phyloP scores from a whole-genome alignment of 1,140 invertebrate genomes.

The Saccostrea echinata region DNA sequence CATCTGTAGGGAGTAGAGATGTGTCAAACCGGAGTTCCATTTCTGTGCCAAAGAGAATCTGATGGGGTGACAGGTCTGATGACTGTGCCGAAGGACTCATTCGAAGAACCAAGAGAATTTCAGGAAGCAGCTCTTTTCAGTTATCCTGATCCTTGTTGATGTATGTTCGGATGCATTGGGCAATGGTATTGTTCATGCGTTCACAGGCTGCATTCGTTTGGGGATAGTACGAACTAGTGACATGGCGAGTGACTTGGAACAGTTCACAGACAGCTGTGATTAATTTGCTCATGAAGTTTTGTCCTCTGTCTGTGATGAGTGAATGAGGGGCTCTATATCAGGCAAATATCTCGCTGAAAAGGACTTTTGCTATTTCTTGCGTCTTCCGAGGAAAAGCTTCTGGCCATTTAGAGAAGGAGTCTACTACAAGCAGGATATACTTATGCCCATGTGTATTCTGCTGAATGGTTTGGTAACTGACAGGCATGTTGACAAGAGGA shows the following conservation, averaged over 20 bases:
- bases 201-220: no score
- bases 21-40: no score
- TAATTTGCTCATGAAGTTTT: no score
- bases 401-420: slow-evolving; percentile 57
- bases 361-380: slow-evolving; percentile 59
- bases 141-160: no score
- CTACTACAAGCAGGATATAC: slow-evolving; percentile 59
- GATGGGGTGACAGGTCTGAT: no score
- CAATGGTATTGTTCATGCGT: slow-evolving; percentile 49
- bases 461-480: slow-evolving; percentile 55
- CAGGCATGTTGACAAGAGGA: slow-evolving; percentile 49
- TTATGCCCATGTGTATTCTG: no score
- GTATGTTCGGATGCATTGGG: slow-evolving; percentile 50
- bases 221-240: slow-evolving; percentile 58
- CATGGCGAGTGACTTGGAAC: slow-evolving; percentile 42
- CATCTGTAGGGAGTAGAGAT: slow-evolving; percentile 48
- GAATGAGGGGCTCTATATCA: slow-evolving; percentile 58
- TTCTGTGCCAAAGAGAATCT: no score
- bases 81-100: slow-evolving; percentile 50
- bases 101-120: slow-evolving; percentile 43
- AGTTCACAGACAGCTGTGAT: no score
- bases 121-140: no score
- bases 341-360: slow-evolving; percentile 62
- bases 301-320: no score
- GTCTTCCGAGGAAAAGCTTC: slow-evolving; percentile 58